Evolutionary conservation across 2,888 invertebrate genomes (phyloP).

Genomic region (Brachylomia viminalis): DNA sequence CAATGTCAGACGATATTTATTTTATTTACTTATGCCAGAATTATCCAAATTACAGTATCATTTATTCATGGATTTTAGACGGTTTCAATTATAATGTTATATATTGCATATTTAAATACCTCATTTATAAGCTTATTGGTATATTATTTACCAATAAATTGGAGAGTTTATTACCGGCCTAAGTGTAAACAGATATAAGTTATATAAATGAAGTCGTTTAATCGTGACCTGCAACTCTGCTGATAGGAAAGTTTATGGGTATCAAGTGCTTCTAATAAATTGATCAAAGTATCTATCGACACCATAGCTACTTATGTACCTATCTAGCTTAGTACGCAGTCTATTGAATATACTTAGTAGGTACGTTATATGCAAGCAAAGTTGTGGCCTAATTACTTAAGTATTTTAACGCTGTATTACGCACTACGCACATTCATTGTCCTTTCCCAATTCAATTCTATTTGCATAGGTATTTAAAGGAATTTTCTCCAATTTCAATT

Average conservation of each 20-base stretch:
- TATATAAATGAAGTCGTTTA: constrained; percentile 30
- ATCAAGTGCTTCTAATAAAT: constrained; percentile 31
- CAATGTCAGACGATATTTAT: too few relatives aligned
- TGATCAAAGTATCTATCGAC: neutral
- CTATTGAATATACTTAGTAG: too few relatives aligned
- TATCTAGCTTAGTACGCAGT: neutral
- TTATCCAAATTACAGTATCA: neutral
- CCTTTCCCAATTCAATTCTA: constrained; percentile 35
- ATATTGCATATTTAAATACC: constrained; percentile 24
- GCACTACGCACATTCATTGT: constrained; percentile 3
- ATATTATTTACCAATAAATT: constrained; percentile 52
- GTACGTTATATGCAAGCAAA: constrained; percentile 35
- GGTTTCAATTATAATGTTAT: too few relatives aligned
- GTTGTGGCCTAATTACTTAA: constrained; percentile 36
- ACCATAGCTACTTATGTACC: neutral
- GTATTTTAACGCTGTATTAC: constrained; percentile 28
- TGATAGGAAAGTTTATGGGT: constrained; percentile 26
- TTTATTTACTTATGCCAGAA: too few relatives aligned
- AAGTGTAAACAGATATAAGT: constrained; percentile 50
- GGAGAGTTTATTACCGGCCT: constrained; percentile 23
- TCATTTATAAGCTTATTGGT: constrained; percentile 25
- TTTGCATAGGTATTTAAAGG: constrained; percentile 39
- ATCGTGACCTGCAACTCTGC: constrained; percentile 45
- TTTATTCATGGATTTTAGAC: constrained; percentile 8
- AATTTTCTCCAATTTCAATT: constrained; percentile 37